Evolutionary conservation across 2,113 vertebrate species (phyloP).

Genomic region (Regulus satrapa): DNA sequence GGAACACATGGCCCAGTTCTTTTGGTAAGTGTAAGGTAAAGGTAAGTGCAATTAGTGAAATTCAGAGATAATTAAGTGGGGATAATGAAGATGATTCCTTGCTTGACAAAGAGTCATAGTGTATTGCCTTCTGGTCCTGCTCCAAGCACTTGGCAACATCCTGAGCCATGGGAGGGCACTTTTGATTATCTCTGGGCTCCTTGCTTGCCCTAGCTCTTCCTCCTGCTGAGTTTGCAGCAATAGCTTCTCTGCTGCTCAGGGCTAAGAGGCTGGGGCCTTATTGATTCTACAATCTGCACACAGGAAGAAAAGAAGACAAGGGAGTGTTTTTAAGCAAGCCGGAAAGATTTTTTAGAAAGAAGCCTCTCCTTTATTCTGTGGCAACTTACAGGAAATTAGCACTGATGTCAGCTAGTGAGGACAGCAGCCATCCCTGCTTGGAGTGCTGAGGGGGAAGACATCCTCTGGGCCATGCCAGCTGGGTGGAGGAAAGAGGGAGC

Average conservation of each 20-base stretch:
- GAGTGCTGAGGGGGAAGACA: background rate
- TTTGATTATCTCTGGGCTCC: conserved; percentile 52
- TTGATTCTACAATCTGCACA: conserved; percentile 35
- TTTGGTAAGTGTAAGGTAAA: background rate
- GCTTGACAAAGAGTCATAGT: background rate
- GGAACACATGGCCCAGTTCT: background rate
- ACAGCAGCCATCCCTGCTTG: background rate
- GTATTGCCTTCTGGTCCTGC: background rate
- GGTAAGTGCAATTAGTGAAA: conserved; percentile 41
- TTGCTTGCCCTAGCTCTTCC: conserved; percentile 6
- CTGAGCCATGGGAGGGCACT: conserved; percentile 43
- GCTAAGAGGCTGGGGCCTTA: conserved; percentile 10
- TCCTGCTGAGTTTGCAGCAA: conserved; percentile 42
- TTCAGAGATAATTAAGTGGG: background rate
- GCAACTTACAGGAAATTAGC: conserved; percentile 43
- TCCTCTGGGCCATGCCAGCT: background rate
- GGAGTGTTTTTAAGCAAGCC: conserved; percentile 40
- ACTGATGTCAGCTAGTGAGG: conserved; percentile 18
- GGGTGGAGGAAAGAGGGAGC: background rate
- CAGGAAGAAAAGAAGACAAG: conserved; percentile 42
- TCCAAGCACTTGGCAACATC: conserved; percentile 40
- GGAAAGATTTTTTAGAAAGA: conserved; percentile 33
- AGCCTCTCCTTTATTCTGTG: conserved; percentile 16
- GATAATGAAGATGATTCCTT: conserved; percentile 23
- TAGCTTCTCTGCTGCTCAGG: conserved; percentile 15